Evolutionary conservation across 2,888 invertebrate species (phyloP), one percentile per base, ranked within the genome.

Genomic region (Oxystoma pomonae): DNA sequence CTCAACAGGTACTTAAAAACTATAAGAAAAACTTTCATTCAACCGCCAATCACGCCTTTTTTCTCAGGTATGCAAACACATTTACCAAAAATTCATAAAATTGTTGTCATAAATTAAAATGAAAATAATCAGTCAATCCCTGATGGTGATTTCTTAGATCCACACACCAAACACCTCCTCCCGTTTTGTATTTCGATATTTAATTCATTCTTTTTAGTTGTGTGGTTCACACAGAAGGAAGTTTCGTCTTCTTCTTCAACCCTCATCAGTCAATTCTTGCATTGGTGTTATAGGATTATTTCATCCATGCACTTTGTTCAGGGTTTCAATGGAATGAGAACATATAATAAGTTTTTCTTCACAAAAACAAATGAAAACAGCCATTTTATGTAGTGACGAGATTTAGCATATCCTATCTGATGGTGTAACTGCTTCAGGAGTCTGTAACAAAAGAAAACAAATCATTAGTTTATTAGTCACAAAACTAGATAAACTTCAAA

Each of bases 381-480:
- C 59, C 64, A 67, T 66, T 65, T 59, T 63, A 66, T 64, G 68
- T 67, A 66, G 63, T 65, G 61, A 49, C 35, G 51, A 22, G 9
- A 72, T 72, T 19, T 74, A 71, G 20, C 74, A 69, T 52, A 71
- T 72, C 81, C 86, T 84, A 77, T 87, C 87, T 63, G 83, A 83
- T 68, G 85, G 84, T 72, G 85, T 84, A 74, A 86, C 82, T 77
- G 87, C 86, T 76, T 87, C 87, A 72, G 85, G 83, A 70, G 83
- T 84, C 87, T 87, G 86, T 75, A 87, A 87, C 82, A 84, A 85
- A 68, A 68, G 65, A 65, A 69, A 63, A 58, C 7, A 52, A 19
- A 55, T 52, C 16, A 35, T 62, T 58, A 62, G 58, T 53, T 20
- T n/a, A 9, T n/a, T n/a, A n/a, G n/a, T n/a, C n/a, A n/a, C n/a